Percentiles rank a stretch among this genome's conserved stretches.
phyloP scores from a whole-genome alignment of 2,888 invertebrate species.

The Hofmannophila pseudospretella region DNA sequence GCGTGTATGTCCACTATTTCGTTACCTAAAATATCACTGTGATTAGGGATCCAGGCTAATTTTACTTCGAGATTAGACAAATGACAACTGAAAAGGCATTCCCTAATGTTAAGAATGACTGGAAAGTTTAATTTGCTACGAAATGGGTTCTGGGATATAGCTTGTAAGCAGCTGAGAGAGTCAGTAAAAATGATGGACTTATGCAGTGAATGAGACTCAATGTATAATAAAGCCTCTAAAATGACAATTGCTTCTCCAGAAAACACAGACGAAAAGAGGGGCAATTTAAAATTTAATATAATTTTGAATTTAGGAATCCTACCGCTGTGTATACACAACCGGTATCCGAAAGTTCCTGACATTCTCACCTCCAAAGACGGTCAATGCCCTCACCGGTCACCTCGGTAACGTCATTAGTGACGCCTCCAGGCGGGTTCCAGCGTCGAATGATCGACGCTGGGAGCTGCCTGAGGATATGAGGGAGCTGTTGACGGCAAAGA shows the following conservation, averaged over 20 bases:
- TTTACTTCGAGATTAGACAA: neutral
- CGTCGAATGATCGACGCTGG: no score
- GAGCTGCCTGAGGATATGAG: no score
- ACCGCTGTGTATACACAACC: constrained; percentile 3
- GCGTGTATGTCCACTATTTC: neutral
- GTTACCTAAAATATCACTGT: constrained; percentile 1
- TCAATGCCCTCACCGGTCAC: no score
- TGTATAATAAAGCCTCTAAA: constrained; percentile 5
- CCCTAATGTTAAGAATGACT: constrained; percentile 1
- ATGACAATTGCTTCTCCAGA: constrained; percentile 7
- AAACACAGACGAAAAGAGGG: constrained; percentile 5
- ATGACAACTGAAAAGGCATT: neutral
- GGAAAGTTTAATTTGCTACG: neutral
- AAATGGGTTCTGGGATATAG: neutral
- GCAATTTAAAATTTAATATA: constrained; percentile 2
- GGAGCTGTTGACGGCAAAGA: no score
- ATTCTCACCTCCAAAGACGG: no score
- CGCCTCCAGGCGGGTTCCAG: no score
- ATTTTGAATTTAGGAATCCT: constrained; percentile 5
- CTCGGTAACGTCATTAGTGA: no score
- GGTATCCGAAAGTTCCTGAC: neutral
- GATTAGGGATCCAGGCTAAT: constrained; percentile 1
- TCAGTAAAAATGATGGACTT: constrained; percentile 8
- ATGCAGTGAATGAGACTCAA: constrained; percentile 4
- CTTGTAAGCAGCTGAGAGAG: constrained; percentile 7